A percentile compares a stretch with the other conserved stretches of the same genome.
phyloP scores from a whole-genome alignment of 2,888 invertebrate species.

The Mylabris sibirica region DNA sequence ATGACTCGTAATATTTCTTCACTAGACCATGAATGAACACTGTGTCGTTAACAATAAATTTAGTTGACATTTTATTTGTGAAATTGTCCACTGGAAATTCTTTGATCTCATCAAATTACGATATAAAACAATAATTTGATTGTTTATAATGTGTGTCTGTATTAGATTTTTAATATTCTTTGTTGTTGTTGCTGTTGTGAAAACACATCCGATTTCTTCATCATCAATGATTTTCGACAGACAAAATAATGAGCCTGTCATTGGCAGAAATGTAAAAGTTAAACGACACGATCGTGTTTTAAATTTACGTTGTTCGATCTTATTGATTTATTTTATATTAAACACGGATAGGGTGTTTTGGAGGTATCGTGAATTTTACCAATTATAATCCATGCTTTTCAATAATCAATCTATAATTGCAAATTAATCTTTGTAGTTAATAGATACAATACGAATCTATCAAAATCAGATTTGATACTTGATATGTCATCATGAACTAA shows the following conservation, averaged over 20 bases:
- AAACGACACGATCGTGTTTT: not conserved
- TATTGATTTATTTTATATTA: not conserved
- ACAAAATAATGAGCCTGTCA: conserved; percentile 31
- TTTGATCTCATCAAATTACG: not conserved
- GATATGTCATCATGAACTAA: not conserved
- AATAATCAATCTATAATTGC: not conserved
- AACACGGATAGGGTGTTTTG: not conserved
- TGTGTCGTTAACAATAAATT: not conserved
- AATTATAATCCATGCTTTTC: not conserved
- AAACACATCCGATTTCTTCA: conserved; percentile 20
- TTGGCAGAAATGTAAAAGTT: conserved; percentile 21
- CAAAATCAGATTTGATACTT: not conserved
- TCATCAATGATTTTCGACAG: conserved; percentile 22
- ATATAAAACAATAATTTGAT: too few relatives aligned
- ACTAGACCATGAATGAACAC: not conserved
- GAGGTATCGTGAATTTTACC: not conserved
- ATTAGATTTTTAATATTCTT: not conserved
- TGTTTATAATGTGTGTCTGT: not conserved
- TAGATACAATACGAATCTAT: not conserved
- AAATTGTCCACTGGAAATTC: not conserved
- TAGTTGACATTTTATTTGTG: not conserved
- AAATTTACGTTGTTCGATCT: not conserved
- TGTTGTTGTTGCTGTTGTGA: not conserved
- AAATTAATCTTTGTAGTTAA: not conserved
- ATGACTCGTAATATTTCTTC: not conserved